Percentiles rank a stretch among this genome's conserved stretches.
phyloP scores from a whole-genome alignment of 2,113 vertebrate genomes.

The Podarcis raffonei region DNA sequence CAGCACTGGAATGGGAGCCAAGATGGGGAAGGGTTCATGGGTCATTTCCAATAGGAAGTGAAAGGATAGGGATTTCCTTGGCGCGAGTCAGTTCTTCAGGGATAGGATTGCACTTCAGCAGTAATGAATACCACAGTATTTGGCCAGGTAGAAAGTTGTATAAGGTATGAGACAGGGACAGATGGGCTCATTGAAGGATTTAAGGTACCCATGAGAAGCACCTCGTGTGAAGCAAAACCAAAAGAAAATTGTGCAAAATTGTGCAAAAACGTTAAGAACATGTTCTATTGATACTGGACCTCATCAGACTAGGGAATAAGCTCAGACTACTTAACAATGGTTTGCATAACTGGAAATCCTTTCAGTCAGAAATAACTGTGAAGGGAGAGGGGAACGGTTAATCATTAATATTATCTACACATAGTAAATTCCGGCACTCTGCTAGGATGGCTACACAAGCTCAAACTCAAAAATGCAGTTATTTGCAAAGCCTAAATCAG shows the following conservation, averaged over 20 bases:
- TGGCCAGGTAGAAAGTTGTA: neutral
- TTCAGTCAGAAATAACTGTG: constrained; percentile 34
- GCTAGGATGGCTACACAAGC: too few species aligned
- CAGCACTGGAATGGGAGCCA: neutral
- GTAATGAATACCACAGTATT: neutral
- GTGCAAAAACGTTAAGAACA: neutral
- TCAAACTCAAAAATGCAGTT: too few species aligned
- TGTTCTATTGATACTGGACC: neutral
- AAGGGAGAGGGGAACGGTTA: too few species aligned
- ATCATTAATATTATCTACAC: too few species aligned
- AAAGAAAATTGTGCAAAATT: neutral
- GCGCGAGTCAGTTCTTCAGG: neutral
- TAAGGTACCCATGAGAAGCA: neutral
- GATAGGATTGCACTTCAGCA: neutral
- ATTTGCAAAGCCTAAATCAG: too few species aligned
- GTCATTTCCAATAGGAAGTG: neutral
- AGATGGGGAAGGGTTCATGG: neutral
- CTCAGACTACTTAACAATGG: neutral
- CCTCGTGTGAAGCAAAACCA: neutral
- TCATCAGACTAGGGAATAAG: neutral
- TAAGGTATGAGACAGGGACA: neutral
- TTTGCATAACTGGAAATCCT: constrained; percentile 55
- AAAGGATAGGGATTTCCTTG: neutral
- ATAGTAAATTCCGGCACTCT: too few species aligned
- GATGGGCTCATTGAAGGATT: neutral